phyloP scores from a whole-genome alignment of 2,113 vertebrate species.

The Oreochromis spilurus region DNA sequence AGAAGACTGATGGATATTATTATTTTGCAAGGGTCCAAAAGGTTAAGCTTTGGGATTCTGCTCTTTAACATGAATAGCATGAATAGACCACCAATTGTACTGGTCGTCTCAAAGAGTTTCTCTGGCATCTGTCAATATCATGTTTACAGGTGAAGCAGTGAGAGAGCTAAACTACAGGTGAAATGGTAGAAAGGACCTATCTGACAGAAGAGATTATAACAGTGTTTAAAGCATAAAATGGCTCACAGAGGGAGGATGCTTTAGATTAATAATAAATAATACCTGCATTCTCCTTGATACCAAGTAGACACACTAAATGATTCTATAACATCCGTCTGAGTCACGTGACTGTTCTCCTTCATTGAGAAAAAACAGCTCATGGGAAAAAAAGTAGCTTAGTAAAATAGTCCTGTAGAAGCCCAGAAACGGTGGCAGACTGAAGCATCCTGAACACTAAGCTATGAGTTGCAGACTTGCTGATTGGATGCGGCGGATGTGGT shows the following conservation, averaged over 20 bases:
- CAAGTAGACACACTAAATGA: not conserved
- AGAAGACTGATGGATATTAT: not conserved
- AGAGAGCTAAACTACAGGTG: no score
- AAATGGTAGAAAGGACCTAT: not conserved
- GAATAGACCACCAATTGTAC: not conserved
- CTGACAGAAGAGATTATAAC: not conserved
- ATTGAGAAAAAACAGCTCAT: not conserved
- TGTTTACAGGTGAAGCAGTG: not conserved
- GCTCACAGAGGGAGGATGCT: not conserved
- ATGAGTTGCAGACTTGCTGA: not conserved
- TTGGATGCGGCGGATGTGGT: not conserved
- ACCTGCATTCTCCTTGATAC: not conserved
- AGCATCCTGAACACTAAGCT: not conserved
- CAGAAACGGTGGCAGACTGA: not conserved
- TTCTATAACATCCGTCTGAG: not conserved
- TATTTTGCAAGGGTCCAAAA: not conserved
- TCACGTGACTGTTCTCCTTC: not conserved
- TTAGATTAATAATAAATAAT: not conserved
- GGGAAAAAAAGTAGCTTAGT: no score
- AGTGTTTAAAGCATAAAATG: not conserved
- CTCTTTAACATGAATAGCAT: not conserved
- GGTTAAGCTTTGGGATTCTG: not conserved
- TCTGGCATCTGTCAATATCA: not conserved
- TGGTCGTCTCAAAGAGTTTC: not conserved
- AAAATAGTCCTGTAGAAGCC: not conserved